A percentile compares a stretch with the other conserved stretches of the same genome.
Evolutionary conservation across 2,797 vertebrate genomes (phyloP).

Genomic region (Diplodus sargus): DNA sequence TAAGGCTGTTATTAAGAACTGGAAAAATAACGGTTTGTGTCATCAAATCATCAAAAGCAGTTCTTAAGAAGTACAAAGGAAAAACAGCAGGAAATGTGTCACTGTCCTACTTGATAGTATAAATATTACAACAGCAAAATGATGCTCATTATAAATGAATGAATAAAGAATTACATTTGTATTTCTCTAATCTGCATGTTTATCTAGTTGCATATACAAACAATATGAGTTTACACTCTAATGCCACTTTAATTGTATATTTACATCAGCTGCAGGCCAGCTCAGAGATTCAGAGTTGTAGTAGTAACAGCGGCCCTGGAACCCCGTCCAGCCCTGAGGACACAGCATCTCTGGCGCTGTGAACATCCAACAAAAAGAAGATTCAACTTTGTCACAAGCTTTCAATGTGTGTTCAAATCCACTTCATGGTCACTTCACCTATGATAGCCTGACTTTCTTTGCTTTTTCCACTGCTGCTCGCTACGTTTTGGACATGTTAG

Average conservation of each 20-base stretch:
- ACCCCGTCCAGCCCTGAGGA: slow-evolving; percentile 25
- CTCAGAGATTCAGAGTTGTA: neutral
- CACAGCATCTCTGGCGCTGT: slow-evolving; percentile 9
- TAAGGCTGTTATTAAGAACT: neutral
- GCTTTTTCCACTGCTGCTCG: too few relatives aligned
- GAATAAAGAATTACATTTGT: neutral
- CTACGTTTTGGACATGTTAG: too few relatives aligned
- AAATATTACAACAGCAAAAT: neutral
- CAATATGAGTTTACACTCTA: neutral
- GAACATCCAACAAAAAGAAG: neutral
- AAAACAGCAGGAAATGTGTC: neutral
- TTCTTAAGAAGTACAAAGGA: neutral
- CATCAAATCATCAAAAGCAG: neutral
- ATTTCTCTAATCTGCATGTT: neutral
- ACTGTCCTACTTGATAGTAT: neutral
- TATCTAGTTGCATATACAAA: neutral
- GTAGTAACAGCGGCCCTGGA: slow-evolving; percentile 36
- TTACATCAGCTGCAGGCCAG: slow-evolving; percentile 42
- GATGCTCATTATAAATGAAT: neutral
- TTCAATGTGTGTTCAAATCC: neutral
- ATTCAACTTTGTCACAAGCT: neutral
- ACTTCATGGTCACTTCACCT: neutral
- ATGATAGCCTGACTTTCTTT: neutral
- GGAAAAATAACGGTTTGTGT: neutral
- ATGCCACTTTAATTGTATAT: neutral